Evolutionary conservation across 2,797 vertebrate species (phyloP), one percentile per base, ranked within the genome.

Genomic region (Protonibea diacanthus): DNA sequence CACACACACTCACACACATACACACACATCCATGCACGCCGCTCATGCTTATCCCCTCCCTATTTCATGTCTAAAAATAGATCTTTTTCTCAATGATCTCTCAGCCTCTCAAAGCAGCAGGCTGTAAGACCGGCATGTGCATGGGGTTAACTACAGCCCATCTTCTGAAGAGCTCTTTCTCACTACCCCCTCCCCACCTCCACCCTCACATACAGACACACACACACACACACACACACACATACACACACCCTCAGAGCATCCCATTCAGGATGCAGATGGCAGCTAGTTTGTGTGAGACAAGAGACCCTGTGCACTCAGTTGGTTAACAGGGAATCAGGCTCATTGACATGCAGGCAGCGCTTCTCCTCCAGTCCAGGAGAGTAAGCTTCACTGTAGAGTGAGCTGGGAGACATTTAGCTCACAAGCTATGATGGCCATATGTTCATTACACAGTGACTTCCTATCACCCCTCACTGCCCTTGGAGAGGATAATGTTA

Each of bases 221-320:
- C 25, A 27, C 27, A 29, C 33, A 56, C 72, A n/a, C n/a, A 64
- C 52, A 51, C 52, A 44, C 78, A 75, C 58, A 72, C 66, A 80
- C 55, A 70, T 51, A 66, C 42, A 83, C 69, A 45, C 74, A 71
- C 56, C 68, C 85, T 77, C 44, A 60, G 79, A 82, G 74, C 83
- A 86, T 72, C 76, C 90, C 90, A 93, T 94, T 94, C 92, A 94
- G 91, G 89, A 85, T 90, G 92, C 92, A 94, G 94, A 93, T 94
- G 93, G 92, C 88, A 90, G 88, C 86, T 80, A 88, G 76, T 92
- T 90, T 90, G 86, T 89, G 87, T 78, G 92, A 91, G 89, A 94
- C 89, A 92, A 93, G 88, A 92, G 91, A 92, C 85, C 86, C 74
- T 53, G 72, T 71, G 76, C 74, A 18, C 82, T 88, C 79, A 60